Evolutionary conservation across 2,113 vertebrate species (phyloP).

Genomic region (Epinephelus cyanopodus): DNA sequence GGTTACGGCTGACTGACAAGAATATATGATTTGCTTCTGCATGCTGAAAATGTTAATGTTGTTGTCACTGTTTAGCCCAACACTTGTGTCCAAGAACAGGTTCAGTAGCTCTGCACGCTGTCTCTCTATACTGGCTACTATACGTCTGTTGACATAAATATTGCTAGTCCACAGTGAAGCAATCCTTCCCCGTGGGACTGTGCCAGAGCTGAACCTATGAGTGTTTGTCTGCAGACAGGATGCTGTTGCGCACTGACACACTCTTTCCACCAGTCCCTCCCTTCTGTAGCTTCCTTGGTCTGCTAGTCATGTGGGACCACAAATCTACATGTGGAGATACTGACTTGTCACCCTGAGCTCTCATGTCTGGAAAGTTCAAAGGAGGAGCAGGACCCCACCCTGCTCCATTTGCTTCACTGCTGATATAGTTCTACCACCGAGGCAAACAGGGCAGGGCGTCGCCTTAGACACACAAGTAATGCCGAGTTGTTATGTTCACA

Average conservation of each 20-base stretch:
- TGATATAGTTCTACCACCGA: neutral
- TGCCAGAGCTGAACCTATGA: constrained; percentile 6
- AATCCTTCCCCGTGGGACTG: neutral
- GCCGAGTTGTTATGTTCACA: neutral
- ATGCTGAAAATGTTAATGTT: neutral
- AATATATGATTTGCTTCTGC: too few species aligned
- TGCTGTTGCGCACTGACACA: neutral
- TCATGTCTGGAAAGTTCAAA: neutral
- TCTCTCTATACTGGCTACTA: neutral
- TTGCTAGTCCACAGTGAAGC: neutral
- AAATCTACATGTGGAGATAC: constrained; percentile 8
- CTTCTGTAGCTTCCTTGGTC: neutral
- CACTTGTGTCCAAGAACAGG: neutral
- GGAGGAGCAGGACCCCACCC: neutral
- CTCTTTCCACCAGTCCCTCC: neutral
- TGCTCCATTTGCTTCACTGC: neutral
- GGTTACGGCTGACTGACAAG: too few species aligned
- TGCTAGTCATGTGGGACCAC: constrained; percentile 20
- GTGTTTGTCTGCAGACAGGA: constrained; percentile 7
- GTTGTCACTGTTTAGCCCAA: neutral
- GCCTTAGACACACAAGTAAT: constrained; percentile 14
- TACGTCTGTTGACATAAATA: neutral
- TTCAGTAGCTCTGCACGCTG: neutral
- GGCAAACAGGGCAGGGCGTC: constrained; percentile 25
- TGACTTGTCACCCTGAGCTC: neutral